These are phyloP conservation scores for Diplodus sargus DNA, from an alignment of 2,797 vertebrate species.

Conservation along the genomic window DNA sequence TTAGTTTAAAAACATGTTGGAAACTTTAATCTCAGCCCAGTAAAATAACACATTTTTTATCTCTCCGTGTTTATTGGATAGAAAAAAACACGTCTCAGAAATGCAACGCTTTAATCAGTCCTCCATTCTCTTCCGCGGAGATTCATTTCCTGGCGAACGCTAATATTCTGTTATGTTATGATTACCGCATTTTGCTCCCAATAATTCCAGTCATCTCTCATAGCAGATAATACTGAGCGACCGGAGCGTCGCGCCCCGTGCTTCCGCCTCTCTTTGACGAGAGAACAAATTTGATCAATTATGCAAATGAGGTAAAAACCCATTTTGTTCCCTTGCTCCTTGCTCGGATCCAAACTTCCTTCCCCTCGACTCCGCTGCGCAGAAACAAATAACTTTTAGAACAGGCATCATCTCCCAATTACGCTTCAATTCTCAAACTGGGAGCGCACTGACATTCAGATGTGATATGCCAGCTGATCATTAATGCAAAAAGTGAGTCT, in stretches of 20 bases:
- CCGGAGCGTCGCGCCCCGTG: conserved; percentile 1
- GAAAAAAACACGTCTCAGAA: conserved; percentile 28
- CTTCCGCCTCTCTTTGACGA: conserved; percentile 47
- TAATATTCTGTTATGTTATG: conserved; percentile 61
- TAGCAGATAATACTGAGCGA: conserved; percentile 42
- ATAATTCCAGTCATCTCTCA: conserved; percentile 57
- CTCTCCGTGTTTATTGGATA: conserved; percentile 25
- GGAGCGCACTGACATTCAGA: conserved; percentile 1
- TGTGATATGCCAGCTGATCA: conserved; percentile 22
- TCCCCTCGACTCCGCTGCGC: conserved; percentile 18
- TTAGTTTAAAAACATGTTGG: not conserved
- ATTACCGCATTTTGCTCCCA: conserved; percentile 54
- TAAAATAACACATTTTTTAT: conserved; percentile 31
- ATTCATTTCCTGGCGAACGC: conserved; percentile 63
- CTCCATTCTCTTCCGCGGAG: conserved; percentile 41
- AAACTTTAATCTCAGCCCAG: conserved; percentile 21
- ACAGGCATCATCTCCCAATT: conserved; percentile 34
- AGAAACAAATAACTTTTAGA: conserved; percentile 58
- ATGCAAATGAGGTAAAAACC: conserved; percentile 63
- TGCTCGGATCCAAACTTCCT: conserved; percentile 52
- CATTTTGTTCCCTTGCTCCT: conserved; percentile 50
- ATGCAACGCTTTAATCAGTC: conserved; percentile 58
- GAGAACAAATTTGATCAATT: conserved; percentile 65
- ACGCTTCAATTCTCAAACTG: conserved; percentile 32
- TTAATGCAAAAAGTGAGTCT: conserved; percentile 21